phyloP scores from a whole-genome alignment of 2,113 vertebrate genomes.

The Verasper variegatus region DNA sequence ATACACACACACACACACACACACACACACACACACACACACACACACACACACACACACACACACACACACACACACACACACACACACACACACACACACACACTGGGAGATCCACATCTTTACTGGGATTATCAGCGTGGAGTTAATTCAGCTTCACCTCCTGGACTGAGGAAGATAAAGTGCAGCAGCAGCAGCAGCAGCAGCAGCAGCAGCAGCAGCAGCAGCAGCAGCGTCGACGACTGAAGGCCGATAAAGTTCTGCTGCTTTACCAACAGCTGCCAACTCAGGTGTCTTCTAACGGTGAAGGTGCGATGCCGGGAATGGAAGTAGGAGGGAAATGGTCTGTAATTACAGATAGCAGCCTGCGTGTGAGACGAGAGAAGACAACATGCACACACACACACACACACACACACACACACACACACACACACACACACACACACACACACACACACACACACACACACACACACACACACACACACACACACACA shows the following conservation, averaged over 20 bases:
- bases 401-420: too few species aligned
- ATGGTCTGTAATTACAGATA: slow-evolving; percentile 12
- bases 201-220: neutral
- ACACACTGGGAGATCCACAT: neutral
- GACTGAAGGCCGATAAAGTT: slow-evolving; percentile 20
- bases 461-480: too few species aligned
- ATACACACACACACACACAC: neutral
- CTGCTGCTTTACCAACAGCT: slow-evolving; percentile 13
- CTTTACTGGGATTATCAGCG: slow-evolving; percentile 13
- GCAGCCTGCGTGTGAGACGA: neutral
- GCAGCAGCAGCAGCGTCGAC: neutral
- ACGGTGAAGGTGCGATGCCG: slow-evolving; percentile 15
- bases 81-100: neutral
- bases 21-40: too few species aligned
- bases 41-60: too few species aligned
- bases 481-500: too few species aligned
- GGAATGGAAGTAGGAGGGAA: slow-evolving; percentile 9
- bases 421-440: too few species aligned
- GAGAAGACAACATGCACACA: neutral
- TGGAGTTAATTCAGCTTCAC: slow-evolving; percentile 34
- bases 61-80: neutral
- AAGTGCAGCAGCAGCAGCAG: neutral
- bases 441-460: too few species aligned
- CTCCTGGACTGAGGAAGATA: slow-evolving; percentile 33
- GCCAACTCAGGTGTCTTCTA: slow-evolving; percentile 3